A percentile compares a stretch with the other conserved stretches of the same genome.
phyloP scores from a whole-genome alignment of 2,113 vertebrate species.

The Boleophthalmus pectinirostris region DNA sequence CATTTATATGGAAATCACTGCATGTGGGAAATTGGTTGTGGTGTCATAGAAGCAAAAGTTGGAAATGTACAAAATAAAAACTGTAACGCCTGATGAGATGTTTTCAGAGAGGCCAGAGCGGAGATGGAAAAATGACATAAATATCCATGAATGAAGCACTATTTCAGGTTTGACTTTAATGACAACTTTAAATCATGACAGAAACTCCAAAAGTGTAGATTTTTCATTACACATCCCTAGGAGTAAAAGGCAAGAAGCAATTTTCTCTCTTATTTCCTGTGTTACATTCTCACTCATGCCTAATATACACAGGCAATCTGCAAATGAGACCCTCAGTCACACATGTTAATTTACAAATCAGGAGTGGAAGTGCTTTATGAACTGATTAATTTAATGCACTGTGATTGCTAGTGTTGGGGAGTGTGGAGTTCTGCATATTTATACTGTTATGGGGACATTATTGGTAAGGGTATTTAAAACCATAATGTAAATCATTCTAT shows the following conservation, averaged over 20 bases:
- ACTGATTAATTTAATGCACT: slow-evolving; percentile 49
- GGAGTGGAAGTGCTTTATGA: slow-evolving; percentile 44
- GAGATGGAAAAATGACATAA: background rate
- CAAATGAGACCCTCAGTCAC: slow-evolving; percentile 13
- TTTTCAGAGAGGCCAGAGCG: background rate
- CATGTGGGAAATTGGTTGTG: background rate
- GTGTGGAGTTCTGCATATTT: slow-evolving; percentile 15
- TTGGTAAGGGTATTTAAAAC: background rate
- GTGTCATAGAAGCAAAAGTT: background rate
- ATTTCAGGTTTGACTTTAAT: too few relatives aligned
- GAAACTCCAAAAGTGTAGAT: too few relatives aligned
- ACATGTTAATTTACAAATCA: slow-evolving; percentile 53
- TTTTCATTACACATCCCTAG: too few relatives aligned
- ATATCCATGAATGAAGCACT: background rate
- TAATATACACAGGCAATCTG: background rate
- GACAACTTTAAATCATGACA: too few relatives aligned
- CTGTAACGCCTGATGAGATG: background rate
- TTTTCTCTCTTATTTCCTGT: slow-evolving; percentile 12
- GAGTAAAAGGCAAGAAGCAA: too few relatives aligned
- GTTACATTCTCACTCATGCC: slow-evolving; percentile 26
- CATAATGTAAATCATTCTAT: background rate
- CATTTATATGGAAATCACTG: background rate
- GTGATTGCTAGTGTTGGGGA: slow-evolving; percentile 15
- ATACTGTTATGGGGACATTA: slow-evolving; percentile 7
- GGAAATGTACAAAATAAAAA: background rate